phyloP scores from a whole-genome alignment of 2,888 invertebrate species.

The Drosophila lutescens region DNA sequence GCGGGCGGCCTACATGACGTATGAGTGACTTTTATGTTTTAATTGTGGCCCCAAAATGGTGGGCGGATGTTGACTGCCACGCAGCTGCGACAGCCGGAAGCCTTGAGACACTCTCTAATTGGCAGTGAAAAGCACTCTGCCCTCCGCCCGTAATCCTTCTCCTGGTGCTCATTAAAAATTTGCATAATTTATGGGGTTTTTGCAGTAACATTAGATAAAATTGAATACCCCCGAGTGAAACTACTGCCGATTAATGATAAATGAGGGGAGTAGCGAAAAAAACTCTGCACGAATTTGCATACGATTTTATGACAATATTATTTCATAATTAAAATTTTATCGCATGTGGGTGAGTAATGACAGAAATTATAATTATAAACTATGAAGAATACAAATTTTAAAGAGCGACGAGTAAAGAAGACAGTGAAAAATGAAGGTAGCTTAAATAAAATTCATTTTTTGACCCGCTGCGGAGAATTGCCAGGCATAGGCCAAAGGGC shows the following conservation, averaged over 20 bases:
- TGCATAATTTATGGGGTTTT: conserved; percentile 53
- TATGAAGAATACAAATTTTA: conserved; percentile 13
- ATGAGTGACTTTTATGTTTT: conserved; percentile 80
- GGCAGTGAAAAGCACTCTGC: conserved; percentile 53
- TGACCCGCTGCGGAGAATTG: conserved; percentile 63
- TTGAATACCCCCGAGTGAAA: conserved; percentile 36
- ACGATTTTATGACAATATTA: conserved; percentile 42
- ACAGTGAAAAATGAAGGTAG: conserved; percentile 13
- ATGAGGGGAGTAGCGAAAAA: conserved; percentile 2
- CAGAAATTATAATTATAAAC: conserved; percentile 17
- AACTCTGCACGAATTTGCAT: conserved; percentile 19
- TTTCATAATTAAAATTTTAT: conserved; percentile 49
- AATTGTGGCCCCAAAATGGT: conserved; percentile 61
- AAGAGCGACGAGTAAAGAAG: not conserved
- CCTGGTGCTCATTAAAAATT: conserved; percentile 35
- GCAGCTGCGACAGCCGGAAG: conserved; percentile 57
- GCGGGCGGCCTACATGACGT: conserved; percentile 53
- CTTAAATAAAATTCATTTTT: conserved; percentile 56
- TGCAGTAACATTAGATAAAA: conserved; percentile 38
- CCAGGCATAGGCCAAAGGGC: conserved; percentile 58
- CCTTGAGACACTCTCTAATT: conserved; percentile 67
- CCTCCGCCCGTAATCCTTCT: conserved; percentile 9
- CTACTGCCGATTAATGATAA: conserved; percentile 44
- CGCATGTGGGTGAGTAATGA: conserved; percentile 16
- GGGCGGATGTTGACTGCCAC: conserved; percentile 60